A percentile compares a stretch with the other conserved stretches of the same genome.
phyloP scores from a whole-genome alignment of 64 coral and sea anemone species.

The Actinia tenebrosa region DNA sequence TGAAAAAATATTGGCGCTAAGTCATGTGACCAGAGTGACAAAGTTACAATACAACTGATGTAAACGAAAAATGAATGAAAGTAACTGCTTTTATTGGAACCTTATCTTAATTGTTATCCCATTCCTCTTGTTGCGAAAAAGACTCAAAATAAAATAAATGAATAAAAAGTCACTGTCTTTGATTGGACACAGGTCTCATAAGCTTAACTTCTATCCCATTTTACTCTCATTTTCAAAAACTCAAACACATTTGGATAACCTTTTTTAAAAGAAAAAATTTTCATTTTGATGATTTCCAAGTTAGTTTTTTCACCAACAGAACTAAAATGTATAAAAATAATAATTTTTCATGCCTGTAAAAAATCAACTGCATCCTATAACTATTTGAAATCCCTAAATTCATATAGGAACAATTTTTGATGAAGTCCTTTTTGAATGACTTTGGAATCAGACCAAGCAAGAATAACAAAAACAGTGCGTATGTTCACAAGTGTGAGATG shows the following conservation, averaged over 20 bases:
- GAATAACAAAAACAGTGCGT: not conserved
- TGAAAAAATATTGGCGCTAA: slow-evolving; percentile 54
- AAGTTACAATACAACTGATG: not conserved
- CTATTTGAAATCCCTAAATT: not conserved
- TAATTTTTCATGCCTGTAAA: too few species aligned
- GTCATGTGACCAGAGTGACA: not conserved
- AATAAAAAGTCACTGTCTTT: not conserved
- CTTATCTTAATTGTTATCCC: not conserved
- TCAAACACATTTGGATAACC: not conserved
- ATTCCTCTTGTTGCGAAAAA: not conserved
- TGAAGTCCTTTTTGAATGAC: not conserved
- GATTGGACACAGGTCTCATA: too few species aligned
- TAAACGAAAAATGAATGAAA: not conserved
- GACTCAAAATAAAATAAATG: not conserved
- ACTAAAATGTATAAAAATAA: too few species aligned
- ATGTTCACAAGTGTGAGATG: not conserved
- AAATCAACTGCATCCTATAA: not conserved
- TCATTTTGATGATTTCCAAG: too few species aligned
- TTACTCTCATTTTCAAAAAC: not conserved
- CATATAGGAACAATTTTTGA: not conserved
- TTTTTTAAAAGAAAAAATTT: not conserved
- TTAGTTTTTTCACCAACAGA: too few species aligned
- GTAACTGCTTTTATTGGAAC: not conserved
- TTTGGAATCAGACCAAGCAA: not conserved
- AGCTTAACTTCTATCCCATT: not conserved